These are phyloP conservation scores for Oreochromis grahami DNA, from an alignment of 2,797 vertebrate species.

Conservation along the genomic window DNA sequence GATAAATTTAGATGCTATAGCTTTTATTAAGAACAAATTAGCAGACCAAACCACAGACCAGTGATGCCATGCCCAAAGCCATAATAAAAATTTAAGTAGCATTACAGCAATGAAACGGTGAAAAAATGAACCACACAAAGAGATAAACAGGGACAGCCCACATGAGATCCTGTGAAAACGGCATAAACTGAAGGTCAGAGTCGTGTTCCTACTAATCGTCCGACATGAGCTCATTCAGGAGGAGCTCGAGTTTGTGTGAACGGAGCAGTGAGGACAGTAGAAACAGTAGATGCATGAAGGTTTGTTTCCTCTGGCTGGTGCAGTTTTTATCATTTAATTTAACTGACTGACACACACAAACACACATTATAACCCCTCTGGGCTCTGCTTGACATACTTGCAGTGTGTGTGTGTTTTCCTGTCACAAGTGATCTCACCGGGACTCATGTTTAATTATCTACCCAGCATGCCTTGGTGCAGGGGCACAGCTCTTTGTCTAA, in stretches of 20 bases:
- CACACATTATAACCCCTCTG: slow-evolving; percentile 5
- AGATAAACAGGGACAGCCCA: not conserved
- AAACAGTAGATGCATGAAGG: not conserved
- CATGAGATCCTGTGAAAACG: not conserved
- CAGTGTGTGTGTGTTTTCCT: slow-evolving; percentile 9
- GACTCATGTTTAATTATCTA: slow-evolving; percentile 65
- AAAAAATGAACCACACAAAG: not conserved
- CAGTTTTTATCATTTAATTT: slow-evolving; percentile 21
- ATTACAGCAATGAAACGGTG: not conserved
- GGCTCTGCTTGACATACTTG: slow-evolving; percentile 16
- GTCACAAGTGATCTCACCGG: slow-evolving; percentile 49
- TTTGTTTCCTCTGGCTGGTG: slow-evolving; percentile 32
- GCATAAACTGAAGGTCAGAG: not conserved
- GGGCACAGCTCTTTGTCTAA: slow-evolving; percentile 44
- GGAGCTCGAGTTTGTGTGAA: not conserved
- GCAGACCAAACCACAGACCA: not conserved
- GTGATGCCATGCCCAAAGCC: not conserved
- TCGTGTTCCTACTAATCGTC: not conserved
- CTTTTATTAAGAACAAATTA: not conserved
- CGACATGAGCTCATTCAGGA: not conserved
- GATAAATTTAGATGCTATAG: not conserved
- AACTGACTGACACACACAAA: slow-evolving; percentile 13
- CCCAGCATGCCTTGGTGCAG: slow-evolving; percentile 59
- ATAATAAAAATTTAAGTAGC: not conserved
- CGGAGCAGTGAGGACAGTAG: not conserved